Conservation (phyloP, 2,113 vertebrate genomes). For the Atlantisia rogersi region DNA sequence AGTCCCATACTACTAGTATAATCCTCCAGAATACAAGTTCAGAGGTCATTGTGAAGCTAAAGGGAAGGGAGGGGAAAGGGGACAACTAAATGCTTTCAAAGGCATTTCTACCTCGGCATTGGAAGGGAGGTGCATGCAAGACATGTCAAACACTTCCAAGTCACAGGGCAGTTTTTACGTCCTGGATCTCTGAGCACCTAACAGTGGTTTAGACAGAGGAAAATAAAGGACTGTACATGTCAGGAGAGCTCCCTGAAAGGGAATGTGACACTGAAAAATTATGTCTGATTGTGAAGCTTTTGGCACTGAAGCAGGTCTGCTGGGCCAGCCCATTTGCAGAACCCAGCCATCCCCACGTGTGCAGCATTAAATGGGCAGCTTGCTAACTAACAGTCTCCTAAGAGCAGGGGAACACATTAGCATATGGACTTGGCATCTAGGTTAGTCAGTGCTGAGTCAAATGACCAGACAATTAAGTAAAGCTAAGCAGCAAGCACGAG, state of each 20-base stretch:
- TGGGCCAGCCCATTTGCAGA: not conserved
- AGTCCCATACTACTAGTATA: not conserved
- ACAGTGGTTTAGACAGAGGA: not conserved
- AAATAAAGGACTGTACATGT: not conserved
- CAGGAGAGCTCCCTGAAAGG: not conserved
- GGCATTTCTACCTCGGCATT: not conserved
- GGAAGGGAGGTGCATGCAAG: not conserved
- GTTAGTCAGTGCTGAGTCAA: not conserved
- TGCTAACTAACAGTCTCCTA: not conserved
- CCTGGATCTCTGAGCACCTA: not conserved
- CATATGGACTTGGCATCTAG: not conserved
- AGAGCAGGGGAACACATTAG: not conserved
- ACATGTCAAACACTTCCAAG: not conserved
- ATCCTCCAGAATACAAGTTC: not conserved
- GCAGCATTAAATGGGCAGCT: not conserved
- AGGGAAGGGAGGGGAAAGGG: not conserved
- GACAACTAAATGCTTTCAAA: not conserved
- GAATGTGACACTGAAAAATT: conserved; percentile 1
- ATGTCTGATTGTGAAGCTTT: not conserved
- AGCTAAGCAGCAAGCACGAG: not conserved
- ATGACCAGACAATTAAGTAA: conserved; percentile 44
- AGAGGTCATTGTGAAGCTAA: not conserved
- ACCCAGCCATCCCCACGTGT: not conserved
- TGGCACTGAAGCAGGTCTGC: not conserved
- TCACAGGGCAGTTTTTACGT: not conserved